Conservation (phyloP, 2,113 vertebrate species). For the Erythrocercus mccallii region DNA sequence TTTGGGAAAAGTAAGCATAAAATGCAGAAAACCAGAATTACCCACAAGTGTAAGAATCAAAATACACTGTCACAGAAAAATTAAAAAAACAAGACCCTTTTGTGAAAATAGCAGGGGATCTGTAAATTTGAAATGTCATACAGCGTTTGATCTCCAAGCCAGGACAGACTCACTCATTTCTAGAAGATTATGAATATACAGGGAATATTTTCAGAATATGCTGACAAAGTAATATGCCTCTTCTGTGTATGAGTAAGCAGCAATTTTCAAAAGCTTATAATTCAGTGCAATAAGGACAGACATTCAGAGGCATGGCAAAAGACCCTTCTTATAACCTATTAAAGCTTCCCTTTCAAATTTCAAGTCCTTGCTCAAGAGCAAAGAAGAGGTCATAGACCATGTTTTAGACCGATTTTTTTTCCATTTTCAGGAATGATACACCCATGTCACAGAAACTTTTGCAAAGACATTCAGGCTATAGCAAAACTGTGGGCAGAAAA, state of each 20-base stretch:
- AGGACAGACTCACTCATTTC: constrained; percentile 11
- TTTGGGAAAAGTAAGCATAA: neutral
- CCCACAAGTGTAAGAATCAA: constrained; percentile 1
- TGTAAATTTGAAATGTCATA: constrained; percentile 14
- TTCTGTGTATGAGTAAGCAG: constrained; percentile 44
- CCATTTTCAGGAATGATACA: neutral
- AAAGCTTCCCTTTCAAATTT: neutral
- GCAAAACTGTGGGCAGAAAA: neutral
- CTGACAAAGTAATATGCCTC: constrained; percentile 39
- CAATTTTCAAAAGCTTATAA: constrained; percentile 50
- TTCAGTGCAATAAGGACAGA: neutral
- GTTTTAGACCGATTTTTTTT: neutral
- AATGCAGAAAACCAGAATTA: neutral
- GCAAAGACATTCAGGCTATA: neutral
- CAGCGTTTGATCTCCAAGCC: constrained; percentile 31
- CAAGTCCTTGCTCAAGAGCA: neutral
- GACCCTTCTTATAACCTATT: neutral
- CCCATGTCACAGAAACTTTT: neutral
- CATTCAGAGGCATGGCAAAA: constrained; percentile 9
- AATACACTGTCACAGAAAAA: neutral
- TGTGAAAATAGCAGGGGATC: constrained; percentile 26
- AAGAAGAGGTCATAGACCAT: neutral
- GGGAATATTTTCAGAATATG: constrained; percentile 39
- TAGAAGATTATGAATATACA: constrained; percentile 36
- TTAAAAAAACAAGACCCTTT: neutral